phyloP scores from a whole-genome alignment of 2,113 vertebrate genomes.

The Phylloscopus whistleri region DNA sequence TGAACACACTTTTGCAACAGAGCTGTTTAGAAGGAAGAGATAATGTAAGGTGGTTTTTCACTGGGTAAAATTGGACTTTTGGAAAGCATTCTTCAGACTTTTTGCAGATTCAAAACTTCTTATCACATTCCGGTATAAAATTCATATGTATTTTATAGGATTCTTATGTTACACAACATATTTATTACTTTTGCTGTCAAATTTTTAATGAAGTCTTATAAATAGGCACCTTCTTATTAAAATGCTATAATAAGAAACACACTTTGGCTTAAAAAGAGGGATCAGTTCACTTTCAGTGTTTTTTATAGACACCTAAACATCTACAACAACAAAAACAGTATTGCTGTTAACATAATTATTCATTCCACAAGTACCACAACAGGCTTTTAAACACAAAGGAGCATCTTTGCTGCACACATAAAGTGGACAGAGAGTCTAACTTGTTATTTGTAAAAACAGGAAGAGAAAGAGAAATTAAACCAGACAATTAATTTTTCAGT shows the following conservation, averaged over 20 bases:
- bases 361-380: conserved; percentile 2
- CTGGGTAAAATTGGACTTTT: background rate
- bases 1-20: background rate
- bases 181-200: background rate
- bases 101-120: background rate
- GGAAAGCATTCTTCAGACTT: background rate
- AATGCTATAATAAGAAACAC: background rate
- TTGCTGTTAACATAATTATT: background rate
- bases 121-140: background rate
- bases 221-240: background rate
- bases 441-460: background rate
- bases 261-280: conserved; percentile 22
- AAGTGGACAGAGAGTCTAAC: background rate
- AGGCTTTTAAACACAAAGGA: background rate
- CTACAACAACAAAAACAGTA: background rate
- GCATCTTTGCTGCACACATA: background rate
- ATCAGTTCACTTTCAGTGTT: background rate
- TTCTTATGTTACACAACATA: background rate
- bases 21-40: background rate
- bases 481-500: background rate
- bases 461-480: background rate
- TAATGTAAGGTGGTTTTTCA: background rate
- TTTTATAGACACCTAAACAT: conserved; percentile 11
- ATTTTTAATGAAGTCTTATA: background rate
- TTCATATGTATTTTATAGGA: background rate